Evolutionary conservation across 2,888 invertebrate species (phyloP), one percentile per base, ranked within the genome.

Genomic region (Asteroscopus sphinx): DNA sequence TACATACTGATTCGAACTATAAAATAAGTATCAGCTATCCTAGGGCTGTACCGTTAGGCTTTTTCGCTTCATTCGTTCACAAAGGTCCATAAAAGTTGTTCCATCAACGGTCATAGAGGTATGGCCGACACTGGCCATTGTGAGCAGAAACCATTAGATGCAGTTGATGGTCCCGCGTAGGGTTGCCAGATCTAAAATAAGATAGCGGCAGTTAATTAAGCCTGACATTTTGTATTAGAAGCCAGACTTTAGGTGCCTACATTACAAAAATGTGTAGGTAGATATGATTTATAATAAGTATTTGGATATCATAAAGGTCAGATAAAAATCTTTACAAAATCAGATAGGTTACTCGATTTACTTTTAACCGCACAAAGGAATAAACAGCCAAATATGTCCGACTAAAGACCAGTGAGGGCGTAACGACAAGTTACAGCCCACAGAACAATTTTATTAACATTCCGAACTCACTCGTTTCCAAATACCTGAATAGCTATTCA

Each of bases 71-170:
- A 59, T 64, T 52, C 52, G 25, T 26, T 47, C 33, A 65, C 52
- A 59, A 65, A 65, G 44, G 59, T 47, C 42, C 44, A 47, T 64
- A 56, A 48, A 66, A 64, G 66, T 66, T 66, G 66, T 66, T 65
- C 42, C 36, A 46, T 66, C 47, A 59, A 39, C 36, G 30, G 33
- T 39, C 46, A 41, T 64, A 36, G 66, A 66, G 59, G 63, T 51
- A 30, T 59, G 59, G 52, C 47, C 52, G 47, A 52, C 53, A 64
- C 42, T 64, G 35, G 52, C 66, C 37, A 64, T 64, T 66, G 64
- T 59, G 66, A 57, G 42, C 66, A 66, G 66, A 66, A 47, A 59
- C 66, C 46, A 66, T 64, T 64, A 64, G 53, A 66, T 64, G 67
- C 64, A 64, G 65, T 35, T 53, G 67, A 52, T 47, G 47, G 35